A percentile compares a stretch with the other conserved stretches of the same genome.
phyloP scores from a whole-genome alignment of 2,797 vertebrate species.

The Epinephelus awoara region DNA sequence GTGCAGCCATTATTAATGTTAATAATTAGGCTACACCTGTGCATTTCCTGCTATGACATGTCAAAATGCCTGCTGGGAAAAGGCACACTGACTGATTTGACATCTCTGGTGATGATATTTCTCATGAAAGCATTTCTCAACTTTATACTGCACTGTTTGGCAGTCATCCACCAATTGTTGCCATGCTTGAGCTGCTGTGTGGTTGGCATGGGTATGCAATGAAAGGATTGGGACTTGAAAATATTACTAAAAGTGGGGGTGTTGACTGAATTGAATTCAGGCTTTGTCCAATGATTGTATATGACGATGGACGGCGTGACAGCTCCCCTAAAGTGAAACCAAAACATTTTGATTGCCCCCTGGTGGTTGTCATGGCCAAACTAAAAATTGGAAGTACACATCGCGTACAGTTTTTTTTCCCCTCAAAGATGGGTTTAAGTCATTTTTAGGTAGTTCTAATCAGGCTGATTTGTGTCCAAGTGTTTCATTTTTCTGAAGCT shows the following conservation, averaged over 20 bases:
- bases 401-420: no score
- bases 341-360: no score
- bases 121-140: constrained; percentile 6
- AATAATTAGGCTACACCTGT: constrained; percentile 28
- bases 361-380: no score
- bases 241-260: constrained; percentile 23
- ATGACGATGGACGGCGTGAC: no score
- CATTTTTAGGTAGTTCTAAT: no score
- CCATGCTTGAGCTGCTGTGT: constrained; percentile 12
- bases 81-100: constrained; percentile 1
- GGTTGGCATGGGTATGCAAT: constrained; percentile 27
- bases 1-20: constrained; percentile 31
- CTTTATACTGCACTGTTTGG: background rate
- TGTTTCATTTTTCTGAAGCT: no score
- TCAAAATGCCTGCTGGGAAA: constrained; percentile 28
- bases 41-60: constrained; percentile 29
- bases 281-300: no score
- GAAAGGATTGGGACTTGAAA: constrained; percentile 40
- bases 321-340: no score
- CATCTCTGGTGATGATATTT: constrained; percentile 12
- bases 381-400: no score
- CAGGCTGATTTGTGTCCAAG: no score
- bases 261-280: background rate
- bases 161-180: constrained; percentile 9
- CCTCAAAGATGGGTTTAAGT: no score